These are phyloP conservation scores for Yponomeuta evonymella DNA, from an alignment of 2,888 invertebrate species.

Conservation along the genomic window DNA sequence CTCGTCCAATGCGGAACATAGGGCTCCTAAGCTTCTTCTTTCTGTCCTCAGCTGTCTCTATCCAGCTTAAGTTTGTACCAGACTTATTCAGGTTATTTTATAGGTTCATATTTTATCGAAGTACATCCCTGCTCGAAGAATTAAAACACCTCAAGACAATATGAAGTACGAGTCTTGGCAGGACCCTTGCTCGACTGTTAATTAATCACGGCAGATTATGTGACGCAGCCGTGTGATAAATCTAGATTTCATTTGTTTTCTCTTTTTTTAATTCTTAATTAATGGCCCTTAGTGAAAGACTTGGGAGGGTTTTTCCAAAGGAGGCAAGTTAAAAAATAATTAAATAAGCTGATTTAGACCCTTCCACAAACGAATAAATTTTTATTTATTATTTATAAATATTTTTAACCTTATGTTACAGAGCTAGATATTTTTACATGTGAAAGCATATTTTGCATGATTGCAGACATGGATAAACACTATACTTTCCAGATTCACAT, in stretches of 20 bases:
- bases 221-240: slow-evolving; percentile 1
- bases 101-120: background rate
- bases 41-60: too few relatives aligned
- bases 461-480: too few relatives aligned
- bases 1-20: too few relatives aligned
- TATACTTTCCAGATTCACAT: too few relatives aligned
- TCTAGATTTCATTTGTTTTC: background rate
- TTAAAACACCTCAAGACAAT: slow-evolving; percentile 41
- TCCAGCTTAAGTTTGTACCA: background rate
- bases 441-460: too few relatives aligned
- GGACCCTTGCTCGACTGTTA: slow-evolving; percentile 53
- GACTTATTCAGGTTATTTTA: background rate
- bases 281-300: background rate
- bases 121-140: background rate
- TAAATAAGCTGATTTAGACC: too few relatives aligned
- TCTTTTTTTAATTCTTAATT: background rate
- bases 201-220: slow-evolving; percentile 70
- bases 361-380: too few relatives aligned
- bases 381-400: too few relatives aligned
- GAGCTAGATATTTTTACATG: too few relatives aligned
- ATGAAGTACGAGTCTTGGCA: slow-evolving; percentile 50
- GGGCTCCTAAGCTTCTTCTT: too few relatives aligned
- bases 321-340: too few relatives aligned
- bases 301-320: background rate
- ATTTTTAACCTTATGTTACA: too few relatives aligned